These are phyloP conservation scores for Leptinotarsa undecemlineata DNA, from an alignment of 1,140 invertebrate genomes.

Conservation along the genomic window DNA sequence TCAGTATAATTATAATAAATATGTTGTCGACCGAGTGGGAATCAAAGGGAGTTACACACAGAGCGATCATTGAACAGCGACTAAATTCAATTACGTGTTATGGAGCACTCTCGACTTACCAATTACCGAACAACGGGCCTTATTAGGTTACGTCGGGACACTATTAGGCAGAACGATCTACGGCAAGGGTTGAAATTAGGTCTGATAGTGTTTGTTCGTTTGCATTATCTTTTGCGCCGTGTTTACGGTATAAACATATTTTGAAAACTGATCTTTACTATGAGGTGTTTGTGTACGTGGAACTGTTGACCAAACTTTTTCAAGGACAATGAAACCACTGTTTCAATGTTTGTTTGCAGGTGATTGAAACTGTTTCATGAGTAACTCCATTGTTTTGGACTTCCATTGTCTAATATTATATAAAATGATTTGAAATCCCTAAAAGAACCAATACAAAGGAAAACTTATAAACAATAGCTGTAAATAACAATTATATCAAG, in stretches of 20 bases:
- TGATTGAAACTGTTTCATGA: no score
- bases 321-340: no score
- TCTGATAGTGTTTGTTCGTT: slow-evolving; percentile 11
- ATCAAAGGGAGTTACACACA: slow-evolving; percentile 26
- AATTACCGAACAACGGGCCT: slow-evolving; percentile 25
- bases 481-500: no score
- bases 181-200: slow-evolving; percentile 25
- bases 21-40: slow-evolving; percentile 4
- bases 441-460: no score
- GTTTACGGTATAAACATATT: not conserved
- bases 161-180: not conserved
- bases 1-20: slow-evolving; percentile 27
- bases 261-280: no score
- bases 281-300: no score
- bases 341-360: no score
- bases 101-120: slow-evolving; percentile 29
- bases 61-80: slow-evolving; percentile 21
- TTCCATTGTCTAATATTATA: no score
- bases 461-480: no score
- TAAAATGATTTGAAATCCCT: no score
- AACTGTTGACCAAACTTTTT: no score
- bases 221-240: slow-evolving; percentile 7
- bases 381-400: no score
- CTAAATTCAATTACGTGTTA: slow-evolving; percentile 25
- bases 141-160: slow-evolving; percentile 24